Evolutionary conservation across 2,797 vertebrate genomes (phyloP).

Genomic region (Pantherophis alleghaniensis): DNA sequence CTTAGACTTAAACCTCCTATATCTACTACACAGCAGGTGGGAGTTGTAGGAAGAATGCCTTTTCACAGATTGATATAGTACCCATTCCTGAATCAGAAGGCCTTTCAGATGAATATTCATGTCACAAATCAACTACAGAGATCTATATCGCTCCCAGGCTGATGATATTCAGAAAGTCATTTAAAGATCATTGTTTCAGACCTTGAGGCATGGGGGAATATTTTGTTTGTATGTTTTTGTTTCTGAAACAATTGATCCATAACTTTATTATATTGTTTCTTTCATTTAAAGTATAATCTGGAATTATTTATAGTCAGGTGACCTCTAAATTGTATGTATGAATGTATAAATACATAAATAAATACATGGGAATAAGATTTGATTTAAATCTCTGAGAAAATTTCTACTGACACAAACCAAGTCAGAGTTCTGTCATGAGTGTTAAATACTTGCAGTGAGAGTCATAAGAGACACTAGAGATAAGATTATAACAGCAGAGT

Average conservation of each 20-base stretch:
- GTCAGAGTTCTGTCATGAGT: constrained; percentile 8
- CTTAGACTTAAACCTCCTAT: neutral
- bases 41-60: neutral
- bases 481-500: constrained; percentile 2
- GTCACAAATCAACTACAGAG: neutral
- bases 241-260: neutral
- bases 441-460: constrained; percentile 22
- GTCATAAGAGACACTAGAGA: constrained; percentile 39
- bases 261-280: neutral
- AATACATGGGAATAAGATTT: neutral
- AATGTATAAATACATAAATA: neutral
- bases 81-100: neutral
- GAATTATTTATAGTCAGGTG: neutral
- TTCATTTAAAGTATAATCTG: neutral
- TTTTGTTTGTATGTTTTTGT: neutral
- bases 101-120: neutral
- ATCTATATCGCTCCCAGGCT: neutral
- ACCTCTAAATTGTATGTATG: neutral
- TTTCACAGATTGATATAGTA: neutral
- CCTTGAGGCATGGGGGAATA: neutral
- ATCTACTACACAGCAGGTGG: neutral
- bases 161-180: neutral
- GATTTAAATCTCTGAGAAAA: constrained; percentile 5
- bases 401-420: constrained; percentile 10
- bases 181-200: neutral